phyloP scores from a whole-genome alignment of 2,113 vertebrate genomes.

The Uria aalge region DNA sequence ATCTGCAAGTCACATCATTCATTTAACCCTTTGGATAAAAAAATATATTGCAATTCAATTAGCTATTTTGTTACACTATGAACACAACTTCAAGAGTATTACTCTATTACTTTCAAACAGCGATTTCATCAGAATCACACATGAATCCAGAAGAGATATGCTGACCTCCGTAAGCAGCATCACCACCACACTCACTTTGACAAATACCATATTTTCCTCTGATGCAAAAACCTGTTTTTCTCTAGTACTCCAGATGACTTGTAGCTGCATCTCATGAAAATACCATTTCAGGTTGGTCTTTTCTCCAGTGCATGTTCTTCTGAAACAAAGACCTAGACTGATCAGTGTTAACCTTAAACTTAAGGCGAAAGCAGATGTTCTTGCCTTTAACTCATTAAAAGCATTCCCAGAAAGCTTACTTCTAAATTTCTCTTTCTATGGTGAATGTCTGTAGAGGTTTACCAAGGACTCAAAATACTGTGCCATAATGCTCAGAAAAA shows the following conservation, averaged over 20 bases:
- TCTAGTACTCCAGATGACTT: slow-evolving; percentile 64
- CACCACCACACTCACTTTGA: not conserved
- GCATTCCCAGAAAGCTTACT: slow-evolving; percentile 37
- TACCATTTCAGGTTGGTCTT: not conserved
- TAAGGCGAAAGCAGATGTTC: slow-evolving; percentile 34
- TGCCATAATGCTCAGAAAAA: slow-evolving; percentile 45
- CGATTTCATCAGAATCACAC: slow-evolving; percentile 42
- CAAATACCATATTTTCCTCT: not conserved
- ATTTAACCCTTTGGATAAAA: slow-evolving; percentile 73
- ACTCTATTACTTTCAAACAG: slow-evolving; percentile 51
- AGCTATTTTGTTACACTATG: slow-evolving; percentile 51
- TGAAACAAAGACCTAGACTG: slow-evolving; percentile 28
- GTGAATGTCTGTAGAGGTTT: slow-evolving; percentile 56
- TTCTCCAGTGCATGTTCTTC: not conserved
- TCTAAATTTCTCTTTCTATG: slow-evolving; percentile 2
- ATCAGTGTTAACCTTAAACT: slow-evolving; percentile 39
- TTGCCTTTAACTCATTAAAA: slow-evolving; percentile 61
- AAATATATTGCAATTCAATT: slow-evolving; percentile 66
- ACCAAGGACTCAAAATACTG: slow-evolving; percentile 28
- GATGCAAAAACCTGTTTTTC: slow-evolving; percentile 25
- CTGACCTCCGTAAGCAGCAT: not conserved
- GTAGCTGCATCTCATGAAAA: slow-evolving; percentile 47
- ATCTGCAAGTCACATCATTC: slow-evolving; percentile 72
- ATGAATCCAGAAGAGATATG: slow-evolving; percentile 20
- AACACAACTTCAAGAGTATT: slow-evolving; percentile 45